Conservation (phyloP, 2,113 vertebrate genomes). For the Apistogramma diplotaenia region DNA sequence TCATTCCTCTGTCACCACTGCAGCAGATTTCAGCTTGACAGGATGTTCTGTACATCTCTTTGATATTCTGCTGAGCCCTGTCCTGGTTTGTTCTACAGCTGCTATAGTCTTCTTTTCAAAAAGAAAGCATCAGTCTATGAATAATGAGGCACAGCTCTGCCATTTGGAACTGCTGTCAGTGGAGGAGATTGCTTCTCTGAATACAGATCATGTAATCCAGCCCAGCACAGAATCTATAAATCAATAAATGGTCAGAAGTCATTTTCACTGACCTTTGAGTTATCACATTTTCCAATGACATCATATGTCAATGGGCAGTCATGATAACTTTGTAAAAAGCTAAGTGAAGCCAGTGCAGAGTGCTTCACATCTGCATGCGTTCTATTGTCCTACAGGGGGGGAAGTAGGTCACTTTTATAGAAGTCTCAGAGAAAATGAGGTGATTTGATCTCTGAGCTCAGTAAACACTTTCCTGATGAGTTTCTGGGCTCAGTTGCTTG, state of each 20-base stretch:
- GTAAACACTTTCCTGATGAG: neutral
- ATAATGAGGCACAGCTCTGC: neutral
- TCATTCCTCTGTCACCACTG: neutral
- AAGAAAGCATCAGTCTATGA: neutral
- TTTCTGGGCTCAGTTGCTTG: neutral
- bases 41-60: neutral
- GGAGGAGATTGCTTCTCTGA: neutral
- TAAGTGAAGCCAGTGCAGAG: too few species aligned
- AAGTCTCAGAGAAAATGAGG: too few species aligned
- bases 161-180: neutral
- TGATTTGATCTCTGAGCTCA: too few species aligned
- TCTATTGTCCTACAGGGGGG: neutral
- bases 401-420: too few species aligned
- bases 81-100: neutral
- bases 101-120: neutral
- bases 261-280: neutral
- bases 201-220: neutral
- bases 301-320: neutral
- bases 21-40: neutral
- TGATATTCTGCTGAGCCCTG: neutral
- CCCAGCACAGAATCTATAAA: neutral
- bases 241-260: neutral
- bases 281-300: neutral
- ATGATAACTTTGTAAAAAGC: neutral
- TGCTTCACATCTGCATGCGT: neutral